Percentiles rank a stretch among this genome's conserved stretches.
Evolutionary conservation across 2,797 vertebrate genomes (phyloP).

Genomic region (Pantherophis vulpinus): DNA sequence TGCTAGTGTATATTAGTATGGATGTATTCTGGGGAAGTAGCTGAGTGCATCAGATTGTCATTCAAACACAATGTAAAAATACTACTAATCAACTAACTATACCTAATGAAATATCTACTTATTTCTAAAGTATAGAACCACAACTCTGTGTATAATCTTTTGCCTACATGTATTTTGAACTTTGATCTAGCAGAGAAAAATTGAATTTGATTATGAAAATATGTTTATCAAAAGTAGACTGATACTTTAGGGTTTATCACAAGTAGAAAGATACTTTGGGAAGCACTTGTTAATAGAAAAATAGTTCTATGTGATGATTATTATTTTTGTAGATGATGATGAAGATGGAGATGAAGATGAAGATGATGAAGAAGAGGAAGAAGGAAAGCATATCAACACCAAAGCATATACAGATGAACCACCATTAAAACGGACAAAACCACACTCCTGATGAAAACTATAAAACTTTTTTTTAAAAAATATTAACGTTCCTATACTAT

Average conservation of each 20-base stretch:
- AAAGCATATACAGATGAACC: slow-evolving; percentile 61
- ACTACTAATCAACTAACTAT: not conserved
- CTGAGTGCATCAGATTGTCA: not conserved
- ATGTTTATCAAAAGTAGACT: not conserved
- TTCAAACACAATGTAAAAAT: not conserved
- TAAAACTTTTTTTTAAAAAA: not conserved
- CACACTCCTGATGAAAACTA: slow-evolving; percentile 37
- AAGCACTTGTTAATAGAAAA: not conserved
- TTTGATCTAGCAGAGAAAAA: not conserved
- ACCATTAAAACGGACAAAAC: slow-evolving; percentile 79
- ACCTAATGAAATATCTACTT: not conserved
- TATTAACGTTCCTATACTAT: not conserved
- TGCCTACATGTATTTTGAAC: not conserved
- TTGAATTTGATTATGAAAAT: not conserved
- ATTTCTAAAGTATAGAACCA: not conserved
- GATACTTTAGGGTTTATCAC: not conserved
- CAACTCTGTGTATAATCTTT: not conserved
- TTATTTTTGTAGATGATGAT: slow-evolving; percentile 28
- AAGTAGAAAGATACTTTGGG: not conserved
- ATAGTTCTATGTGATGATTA: not conserved
- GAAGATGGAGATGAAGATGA: slow-evolving; percentile 61
- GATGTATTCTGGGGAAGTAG: not conserved
- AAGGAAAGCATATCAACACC: slow-evolving; percentile 57
- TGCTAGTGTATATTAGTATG: not conserved
- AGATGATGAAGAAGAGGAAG: slow-evolving; percentile 64